Evolutionary conservation across 2,888 invertebrate genomes (phyloP).

Genomic region (Hirtodrosophila cameraria): DNA sequence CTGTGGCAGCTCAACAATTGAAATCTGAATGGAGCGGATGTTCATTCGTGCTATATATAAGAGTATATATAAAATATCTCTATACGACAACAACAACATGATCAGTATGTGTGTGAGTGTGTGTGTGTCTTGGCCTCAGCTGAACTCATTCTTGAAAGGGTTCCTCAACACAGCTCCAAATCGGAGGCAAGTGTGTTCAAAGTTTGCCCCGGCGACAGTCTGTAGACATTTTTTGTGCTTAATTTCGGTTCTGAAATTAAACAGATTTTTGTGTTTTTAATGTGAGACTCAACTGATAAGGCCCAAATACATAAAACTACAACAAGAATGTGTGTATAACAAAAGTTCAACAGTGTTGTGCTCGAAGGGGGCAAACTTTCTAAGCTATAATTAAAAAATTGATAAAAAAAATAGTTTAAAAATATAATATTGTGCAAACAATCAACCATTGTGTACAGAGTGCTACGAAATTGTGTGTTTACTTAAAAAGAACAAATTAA

Average conservation of each 20-base stretch:
- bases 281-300: constrained; percentile 43
- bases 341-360: constrained; percentile 12
- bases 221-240: constrained; percentile 26
- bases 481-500: neutral
- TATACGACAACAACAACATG: constrained; percentile 9
- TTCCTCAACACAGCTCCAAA: constrained; percentile 42
- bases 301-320: neutral
- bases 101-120: constrained; percentile 10
- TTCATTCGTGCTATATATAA: constrained; percentile 48
- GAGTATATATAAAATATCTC: constrained; percentile 33
- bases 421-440: constrained; percentile 32
- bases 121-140: constrained; percentile 67
- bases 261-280: constrained; percentile 16
- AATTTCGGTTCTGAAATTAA: constrained; percentile 32
- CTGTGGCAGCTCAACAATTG: constrained; percentile 40
- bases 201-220: constrained; percentile 51
- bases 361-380: constrained; percentile 10
- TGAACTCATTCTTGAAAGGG: constrained; percentile 73
- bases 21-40: constrained; percentile 79
- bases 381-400: constrained; percentile 20
- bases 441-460: neutral
- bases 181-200: constrained; percentile 49
- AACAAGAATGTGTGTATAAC: neutral
- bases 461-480: constrained; percentile 14
- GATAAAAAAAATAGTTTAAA: constrained; percentile 29